Evolutionary conservation across 2,797 vertebrate species (phyloP), one percentile per base, ranked within the genome.

Genomic region (Eremophila alpestris): DNA sequence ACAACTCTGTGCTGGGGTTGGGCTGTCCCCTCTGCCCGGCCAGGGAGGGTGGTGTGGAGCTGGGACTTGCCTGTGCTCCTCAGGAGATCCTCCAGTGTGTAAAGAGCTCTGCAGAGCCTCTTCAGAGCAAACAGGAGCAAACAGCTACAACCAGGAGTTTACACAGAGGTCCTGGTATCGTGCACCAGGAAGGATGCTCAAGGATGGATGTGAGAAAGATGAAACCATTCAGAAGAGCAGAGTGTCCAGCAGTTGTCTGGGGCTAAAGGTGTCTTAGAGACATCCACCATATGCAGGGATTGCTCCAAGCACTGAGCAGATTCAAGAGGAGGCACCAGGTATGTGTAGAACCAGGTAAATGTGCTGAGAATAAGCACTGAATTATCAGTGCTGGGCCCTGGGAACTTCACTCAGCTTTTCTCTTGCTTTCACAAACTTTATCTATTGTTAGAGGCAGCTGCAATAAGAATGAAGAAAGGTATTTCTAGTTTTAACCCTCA

Each of bases 261-360:
- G 10, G 26, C 67, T 89, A n/a, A 69, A 76, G 30, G n/a, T 13
- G 13, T n/a, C 55, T 34, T 0, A 52, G 56, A 34, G 83, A 55
- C 1, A 0, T 13, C 34, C n/a, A 20, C 6, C 1, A 3, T 1
- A 16, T 0, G 1, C 22, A 80, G 43, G 2, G 43, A 52, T 30
- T 58, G 43, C 69, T 83, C n/a, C 58, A n/a, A 48, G 27, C 18
- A 67, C 43, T 20, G 34, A 24, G 63, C 1, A 19, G 48, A 5
- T 54, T 13, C 16, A 52, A 45, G 22, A 38, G 40, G 86, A 58
- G n/a, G 76, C 65, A 48, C 5, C n/a, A 40, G 64, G 27, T 54
- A 12, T 2, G 2, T 1, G 10, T 3, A 58, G 71, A 58, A 51
- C 9, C 73, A 79, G 67, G 40, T 24, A 17, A 69, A 41, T 5